Evolutionary conservation across 2,113 vertebrate species (phyloP).

Genomic region (Lasiurus borealis): DNA sequence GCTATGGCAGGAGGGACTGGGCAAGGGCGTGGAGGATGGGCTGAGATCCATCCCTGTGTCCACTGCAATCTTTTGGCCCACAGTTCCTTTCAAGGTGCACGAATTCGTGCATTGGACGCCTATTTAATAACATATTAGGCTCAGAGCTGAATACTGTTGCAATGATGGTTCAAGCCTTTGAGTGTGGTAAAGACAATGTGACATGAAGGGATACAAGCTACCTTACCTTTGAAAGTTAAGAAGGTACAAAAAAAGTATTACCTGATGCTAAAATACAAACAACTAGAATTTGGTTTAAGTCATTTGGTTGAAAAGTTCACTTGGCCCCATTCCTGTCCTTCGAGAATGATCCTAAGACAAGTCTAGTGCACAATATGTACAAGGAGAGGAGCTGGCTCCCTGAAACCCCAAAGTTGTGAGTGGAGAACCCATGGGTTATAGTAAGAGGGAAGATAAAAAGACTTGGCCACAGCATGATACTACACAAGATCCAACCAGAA

Average conservation of each 20-base stretch:
- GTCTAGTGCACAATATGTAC: not conserved
- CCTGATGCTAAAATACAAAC: not conserved
- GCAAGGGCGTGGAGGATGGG: too few species aligned
- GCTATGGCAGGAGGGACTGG: too few species aligned
- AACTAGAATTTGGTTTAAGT: not conserved
- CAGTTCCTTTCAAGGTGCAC: too few species aligned
- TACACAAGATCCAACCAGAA: not conserved
- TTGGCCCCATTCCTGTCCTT: not conserved
- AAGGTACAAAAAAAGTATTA: not conserved
- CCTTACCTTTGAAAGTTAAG: not conserved
- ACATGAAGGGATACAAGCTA: not conserved
- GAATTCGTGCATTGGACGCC: too few species aligned
- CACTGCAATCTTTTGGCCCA: too few species aligned
- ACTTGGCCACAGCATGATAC: too few species aligned
- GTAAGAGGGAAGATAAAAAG: not conserved
- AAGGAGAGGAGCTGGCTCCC: not conserved
- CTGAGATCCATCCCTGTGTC: too few species aligned
- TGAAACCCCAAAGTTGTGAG: not conserved
- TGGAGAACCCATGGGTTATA: not conserved
- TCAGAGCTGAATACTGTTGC: not conserved
- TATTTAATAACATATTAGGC: not conserved
- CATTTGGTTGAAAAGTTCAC: not conserved
- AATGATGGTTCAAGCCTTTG: not conserved
- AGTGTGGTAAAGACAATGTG: not conserved
- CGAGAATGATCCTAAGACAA: not conserved